A percentile compares a stretch with the other conserved stretches of the same genome.
phyloP scores from a whole-genome alignment of 1,140 invertebrate genomes.

The Drosophila guanche region DNA sequence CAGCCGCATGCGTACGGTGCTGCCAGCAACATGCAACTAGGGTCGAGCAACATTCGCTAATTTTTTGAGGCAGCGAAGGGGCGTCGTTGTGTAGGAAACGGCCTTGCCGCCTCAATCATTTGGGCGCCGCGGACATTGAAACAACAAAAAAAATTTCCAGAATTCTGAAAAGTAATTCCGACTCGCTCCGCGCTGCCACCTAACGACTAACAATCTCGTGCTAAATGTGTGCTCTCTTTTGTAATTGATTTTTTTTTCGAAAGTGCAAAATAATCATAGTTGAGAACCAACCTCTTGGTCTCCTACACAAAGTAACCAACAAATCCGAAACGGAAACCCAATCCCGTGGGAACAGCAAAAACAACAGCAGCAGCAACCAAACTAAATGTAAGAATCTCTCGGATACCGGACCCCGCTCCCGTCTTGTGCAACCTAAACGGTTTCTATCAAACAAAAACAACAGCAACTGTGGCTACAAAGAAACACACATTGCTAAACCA shows the following conservation, averaged over 20 bases:
- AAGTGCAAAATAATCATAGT: conserved; percentile 45
- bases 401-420: conserved; percentile 6
- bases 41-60: no score
- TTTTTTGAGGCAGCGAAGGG: no score
- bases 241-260: conserved; percentile 68
- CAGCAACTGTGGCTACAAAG: conserved; percentile 26
- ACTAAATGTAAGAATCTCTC: conserved; percentile 35
- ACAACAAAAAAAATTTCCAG: background rate
- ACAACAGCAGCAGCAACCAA: conserved; percentile 20
- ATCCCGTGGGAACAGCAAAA: conserved; percentile 18
- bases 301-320: conserved; percentile 23
- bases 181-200: conserved; percentile 59
- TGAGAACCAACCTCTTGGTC: conserved; percentile 4
- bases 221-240: conserved; percentile 52
- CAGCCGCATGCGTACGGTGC: no score
- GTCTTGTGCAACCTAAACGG: conserved; percentile 36
- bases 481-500: conserved; percentile 35
- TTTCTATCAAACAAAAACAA: conserved; percentile 31
- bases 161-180: conserved; percentile 37
- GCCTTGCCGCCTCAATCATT: no score
- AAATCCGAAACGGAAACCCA: no score
- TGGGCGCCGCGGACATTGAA: conserved; percentile 28
- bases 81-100: no score
- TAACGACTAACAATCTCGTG: conserved; percentile 45
- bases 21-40: no score